Base-by-base conservation (phyloP, 2,113 vertebrate genomes). In the Halichoerus grypus region DNA sequence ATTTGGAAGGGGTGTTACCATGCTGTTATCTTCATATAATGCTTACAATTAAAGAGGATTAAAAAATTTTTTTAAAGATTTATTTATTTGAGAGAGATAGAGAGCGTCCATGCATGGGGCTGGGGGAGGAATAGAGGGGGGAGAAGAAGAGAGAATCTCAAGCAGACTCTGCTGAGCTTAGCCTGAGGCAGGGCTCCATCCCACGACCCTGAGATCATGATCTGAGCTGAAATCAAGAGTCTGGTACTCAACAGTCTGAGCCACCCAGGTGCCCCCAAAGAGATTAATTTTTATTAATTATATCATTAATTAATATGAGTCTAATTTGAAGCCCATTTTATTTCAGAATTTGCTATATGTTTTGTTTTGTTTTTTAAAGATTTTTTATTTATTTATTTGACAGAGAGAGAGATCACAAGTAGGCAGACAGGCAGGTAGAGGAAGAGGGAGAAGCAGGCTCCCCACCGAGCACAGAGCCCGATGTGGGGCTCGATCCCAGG, bases 241-340 rank as follows among this genome's bases (percentile, higher is more conserved):
- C 18, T n/a, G 33, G 33, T 69, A 36, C 18, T 69, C 33, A 69
- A 36, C 18, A 36, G 33, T 4, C 16, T 69, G 33, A 69, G 67
- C 67, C 67, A 69, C 67, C 67, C 67, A 69, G 33, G 33, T n/a
- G 33, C 67, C 33, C 33, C 67, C 2, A 84, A 74, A 82, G 49
- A 53, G 39, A 91, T 84, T 88, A 76, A 59, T 79, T 92, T 95
- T 91, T 92, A 42, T 42, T 42, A 42, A 42, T 42, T 42, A 42
- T 42, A 42, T 42, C 39, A 42, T 42, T 42, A 42, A 42, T 42
- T 42, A 88, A 39, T 84, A 10, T 84, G 59, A 46, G 28, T 85
- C 82, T 89, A 51, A 86, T 7, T 76, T 87, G 31, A 91, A 95
- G 36, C 59, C 59, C 21, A 39, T 91, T 95, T 93, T 85, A n/a